Conservation (phyloP, 2,888 invertebrate species). For the Cephus nigrinus region DNA sequence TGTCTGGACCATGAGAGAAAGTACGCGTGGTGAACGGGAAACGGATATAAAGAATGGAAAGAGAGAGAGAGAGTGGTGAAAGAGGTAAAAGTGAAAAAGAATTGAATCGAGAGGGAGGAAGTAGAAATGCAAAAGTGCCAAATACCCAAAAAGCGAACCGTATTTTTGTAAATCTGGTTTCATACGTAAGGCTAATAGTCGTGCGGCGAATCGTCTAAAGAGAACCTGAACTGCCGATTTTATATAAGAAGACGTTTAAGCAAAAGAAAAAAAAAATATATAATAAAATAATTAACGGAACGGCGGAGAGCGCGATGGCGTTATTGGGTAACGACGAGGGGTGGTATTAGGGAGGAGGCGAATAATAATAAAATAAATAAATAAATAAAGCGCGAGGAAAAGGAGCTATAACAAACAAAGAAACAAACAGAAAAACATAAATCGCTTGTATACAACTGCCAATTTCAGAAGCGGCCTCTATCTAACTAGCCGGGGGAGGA, state of each 20-base stretch:
- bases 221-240: conserved; percentile 63
- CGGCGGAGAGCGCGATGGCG: conserved; percentile 6
- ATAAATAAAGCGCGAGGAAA: background rate
- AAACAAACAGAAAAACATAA: conserved; percentile 36
- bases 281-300: conserved; percentile 5
- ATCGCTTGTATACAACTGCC: conserved; percentile 55
- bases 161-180: conserved; percentile 66
- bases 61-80: background rate
- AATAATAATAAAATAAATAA: conserved; percentile 24
- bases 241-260: conserved; percentile 55
- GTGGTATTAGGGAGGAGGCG: conserved; percentile 12
- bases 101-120: conserved; percentile 21
- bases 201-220: conserved; percentile 45
- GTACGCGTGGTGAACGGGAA: background rate
- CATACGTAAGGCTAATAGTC: conserved; percentile 63
- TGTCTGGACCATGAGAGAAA: background rate
- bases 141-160: conserved; percentile 60
- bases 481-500: conserved; percentile 18
- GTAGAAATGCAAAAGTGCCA: conserved; percentile 58
- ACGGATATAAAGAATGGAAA: conserved; percentile 9
- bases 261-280: conserved; percentile 15
- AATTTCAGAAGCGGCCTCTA: conserved; percentile 49
- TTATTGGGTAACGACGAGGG: conserved; percentile 20
- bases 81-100: conserved; percentile 14
- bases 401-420: conserved; percentile 14